These are phyloP conservation scores for Proales similis DNA, from an alignment of 1,140 invertebrate species.

Conservation along the genomic window DNA sequence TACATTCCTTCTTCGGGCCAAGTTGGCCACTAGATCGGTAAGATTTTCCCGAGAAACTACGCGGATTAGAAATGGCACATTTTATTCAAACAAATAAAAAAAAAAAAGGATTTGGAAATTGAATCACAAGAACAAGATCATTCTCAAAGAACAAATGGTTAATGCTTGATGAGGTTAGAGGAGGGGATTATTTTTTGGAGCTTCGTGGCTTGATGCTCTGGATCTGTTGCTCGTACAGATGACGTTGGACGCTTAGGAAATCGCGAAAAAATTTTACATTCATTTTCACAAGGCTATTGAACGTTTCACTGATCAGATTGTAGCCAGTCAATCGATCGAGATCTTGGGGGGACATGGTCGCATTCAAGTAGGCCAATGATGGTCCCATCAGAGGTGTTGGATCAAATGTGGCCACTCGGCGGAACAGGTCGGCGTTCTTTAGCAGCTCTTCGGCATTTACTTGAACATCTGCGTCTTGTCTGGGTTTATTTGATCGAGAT, in stretches of 20 bases:
- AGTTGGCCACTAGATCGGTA: no score
- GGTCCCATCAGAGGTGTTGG: slow-evolving; percentile 1
- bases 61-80: no score
- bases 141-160: no score
- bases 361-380: slow-evolving; percentile 2
- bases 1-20: no score
- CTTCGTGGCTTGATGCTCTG: slow-evolving; percentile 1
- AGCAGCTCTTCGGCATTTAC: slow-evolving; percentile 23
- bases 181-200: no score
- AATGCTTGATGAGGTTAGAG: no score
- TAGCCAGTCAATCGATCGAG: slow-evolving; percentile 34
- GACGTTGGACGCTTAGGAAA: slow-evolving; percentile 11
- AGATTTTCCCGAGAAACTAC: no score
- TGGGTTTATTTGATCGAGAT: background rate
- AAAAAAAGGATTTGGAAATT: no score
- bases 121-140: no score
- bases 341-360: background rate
- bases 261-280: slow-evolving; percentile 36
- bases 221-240: slow-evolving; percentile 35
- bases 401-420: slow-evolving; percentile 7
- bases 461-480: slow-evolving; percentile 1
- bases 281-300: slow-evolving; percentile 28
- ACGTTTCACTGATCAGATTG: slow-evolving; percentile 36
- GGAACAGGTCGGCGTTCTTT: slow-evolving; percentile 14
- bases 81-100: no score